Evolutionary conservation across 2,797 vertebrate species (phyloP).

Genomic region (Thunnus albacares): DNA sequence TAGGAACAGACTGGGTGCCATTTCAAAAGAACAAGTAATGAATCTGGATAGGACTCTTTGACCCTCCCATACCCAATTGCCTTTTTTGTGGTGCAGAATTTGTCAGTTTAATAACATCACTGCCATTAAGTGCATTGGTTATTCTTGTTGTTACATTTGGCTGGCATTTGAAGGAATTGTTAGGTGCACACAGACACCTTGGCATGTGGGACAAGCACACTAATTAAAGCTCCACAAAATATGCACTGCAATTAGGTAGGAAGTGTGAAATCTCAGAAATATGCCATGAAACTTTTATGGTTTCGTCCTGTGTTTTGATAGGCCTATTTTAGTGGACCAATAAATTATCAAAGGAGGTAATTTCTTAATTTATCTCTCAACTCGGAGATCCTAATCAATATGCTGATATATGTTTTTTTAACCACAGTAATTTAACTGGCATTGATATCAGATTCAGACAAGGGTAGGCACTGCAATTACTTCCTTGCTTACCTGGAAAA

Average conservation of each 20-base stretch:
- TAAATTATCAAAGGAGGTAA: conserved; percentile 15
- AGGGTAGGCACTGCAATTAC: not conserved
- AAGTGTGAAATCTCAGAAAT: not conserved
- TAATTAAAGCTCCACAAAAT: conserved; percentile 64
- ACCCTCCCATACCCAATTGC: conserved; percentile 78
- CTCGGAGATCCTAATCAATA: not conserved
- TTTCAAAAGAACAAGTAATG: conserved; percentile 83
- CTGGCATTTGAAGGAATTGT: conserved; percentile 80
- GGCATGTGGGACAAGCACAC: conserved; percentile 41
- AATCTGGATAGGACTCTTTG: conserved; percentile 79
- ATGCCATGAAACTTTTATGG: not conserved
- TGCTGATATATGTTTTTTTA: not conserved
- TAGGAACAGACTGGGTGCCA: conserved; percentile 80
- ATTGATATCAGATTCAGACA: not conserved
- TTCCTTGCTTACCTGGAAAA: not conserved
- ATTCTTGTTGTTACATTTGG: conserved; percentile 75
- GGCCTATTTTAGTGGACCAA: not conserved
- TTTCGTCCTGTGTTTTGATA: conserved; percentile 5
- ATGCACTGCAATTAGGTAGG: conserved; percentile 8
- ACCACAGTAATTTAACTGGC: not conserved
- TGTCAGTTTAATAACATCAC: conserved; percentile 81
- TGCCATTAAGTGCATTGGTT: conserved; percentile 80
- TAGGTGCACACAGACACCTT: conserved; percentile 31
- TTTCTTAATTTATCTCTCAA: not conserved
- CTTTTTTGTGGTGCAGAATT: conserved; percentile 74